Evolutionary conservation across 2,113 vertebrate genomes (phyloP), one percentile per base, ranked within the genome.

Genomic region (Erythrocercus mccallii): DNA sequence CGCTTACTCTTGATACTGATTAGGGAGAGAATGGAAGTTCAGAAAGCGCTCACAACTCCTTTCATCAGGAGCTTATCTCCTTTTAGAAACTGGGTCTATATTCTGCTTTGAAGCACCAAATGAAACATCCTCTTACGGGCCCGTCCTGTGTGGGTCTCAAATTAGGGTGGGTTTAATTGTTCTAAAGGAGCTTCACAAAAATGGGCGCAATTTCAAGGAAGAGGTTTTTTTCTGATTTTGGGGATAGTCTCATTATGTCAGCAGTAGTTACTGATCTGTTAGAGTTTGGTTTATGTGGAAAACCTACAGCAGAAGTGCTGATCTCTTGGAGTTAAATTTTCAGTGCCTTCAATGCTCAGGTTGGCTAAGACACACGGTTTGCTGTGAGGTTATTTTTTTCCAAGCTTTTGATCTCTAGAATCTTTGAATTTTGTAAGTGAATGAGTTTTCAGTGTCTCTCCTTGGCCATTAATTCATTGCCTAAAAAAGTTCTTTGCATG

Each of bases 341-440:
- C 65, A 31, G 0, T n/a, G 73, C 40, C 42, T 42, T 15, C 48
- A 31, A 2, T 50, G 65, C 48, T 42, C 3, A 37, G 11, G 35
- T 31, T 85, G 65, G 61, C 10, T 31, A 10, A 58, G 56, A 17
- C 16, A 18, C 0, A 0, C 16, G 3, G 7, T 23, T 64, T 14
- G 0, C 47, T 81, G 24, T 6, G 23, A 27, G 11, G 15, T 57
- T 60, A 2, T 35, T 42, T 78, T 50, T 81, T 27, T 1, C 4
- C 4, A 27, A 50, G 12, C 19, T 62, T 58, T 76, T 78, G 8
- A 77, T 42, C 50, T 77, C 19, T 33, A 8, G 40, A 45, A 1
- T 35, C 30, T 77, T 88, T 56, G 23, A 74, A 18, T 69, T 45
- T 74, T n/a, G 7, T 12, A 74, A 20, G 23, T 16, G 14, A 58